Evolutionary conservation across 2,113 vertebrate genomes (phyloP).

Genomic region (Sturnira hondurensis): DNA sequence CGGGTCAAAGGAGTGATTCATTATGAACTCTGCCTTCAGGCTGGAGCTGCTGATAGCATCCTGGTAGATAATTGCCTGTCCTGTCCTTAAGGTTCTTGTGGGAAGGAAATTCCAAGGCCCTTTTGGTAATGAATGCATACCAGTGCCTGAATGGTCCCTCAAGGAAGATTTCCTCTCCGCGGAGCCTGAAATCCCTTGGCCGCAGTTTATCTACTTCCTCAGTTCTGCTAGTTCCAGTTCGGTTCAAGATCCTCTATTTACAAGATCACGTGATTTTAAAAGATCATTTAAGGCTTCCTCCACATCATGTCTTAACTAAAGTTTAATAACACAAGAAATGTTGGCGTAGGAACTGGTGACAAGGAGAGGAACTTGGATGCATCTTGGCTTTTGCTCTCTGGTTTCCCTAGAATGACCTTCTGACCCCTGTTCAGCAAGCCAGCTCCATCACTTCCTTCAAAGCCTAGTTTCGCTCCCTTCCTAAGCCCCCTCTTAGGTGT

Average conservation of each 20-base stretch:
- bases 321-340: background rate
- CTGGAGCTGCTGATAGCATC: background rate
- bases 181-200: background rate
- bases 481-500: background rate
- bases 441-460: background rate
- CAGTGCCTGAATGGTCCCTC: background rate
- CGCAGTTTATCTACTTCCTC: background rate
- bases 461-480: background rate
- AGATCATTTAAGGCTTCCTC: background rate
- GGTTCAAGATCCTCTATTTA: background rate
- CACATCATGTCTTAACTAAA: background rate
- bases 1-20: constrained; percentile 26
- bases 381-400: background rate
- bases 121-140: background rate
- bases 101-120: constrained; percentile 32
- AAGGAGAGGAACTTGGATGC: background rate
- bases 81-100: background rate
- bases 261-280: background rate
- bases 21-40: constrained; percentile 36
- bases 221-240: background rate
- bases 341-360: background rate
- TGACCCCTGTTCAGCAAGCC: background rate
- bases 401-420: constrained; percentile 20
- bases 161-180: background rate
- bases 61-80: constrained; percentile 27